Conservation (phyloP, 2,113 vertebrate species). For the Trogon melanurus region DNA sequence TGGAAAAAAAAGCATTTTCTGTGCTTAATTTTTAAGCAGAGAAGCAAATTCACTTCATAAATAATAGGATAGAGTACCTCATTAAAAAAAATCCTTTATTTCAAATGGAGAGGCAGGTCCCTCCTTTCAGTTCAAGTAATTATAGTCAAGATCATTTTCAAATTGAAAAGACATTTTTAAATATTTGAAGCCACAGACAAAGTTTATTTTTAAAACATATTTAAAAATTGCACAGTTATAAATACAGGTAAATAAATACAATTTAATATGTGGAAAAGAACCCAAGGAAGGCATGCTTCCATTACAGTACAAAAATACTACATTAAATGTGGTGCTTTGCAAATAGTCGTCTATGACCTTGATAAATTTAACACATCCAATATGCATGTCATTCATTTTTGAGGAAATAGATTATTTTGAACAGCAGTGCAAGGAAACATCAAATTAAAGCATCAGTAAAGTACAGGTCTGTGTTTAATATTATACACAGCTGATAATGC, state of each 20-base stretch:
- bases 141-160: conserved; percentile 5
- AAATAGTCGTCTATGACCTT: conserved; percentile 62
- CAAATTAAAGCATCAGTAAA: conserved; percentile 70
- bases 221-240: conserved; percentile 80
- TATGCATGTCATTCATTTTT: conserved; percentile 58
- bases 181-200: conserved; percentile 77
- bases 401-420: conserved; percentile 66
- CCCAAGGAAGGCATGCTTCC: conserved; percentile 80
- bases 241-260: conserved; percentile 79
- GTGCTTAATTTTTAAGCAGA: background rate
- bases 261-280: conserved; percentile 79
- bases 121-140: conserved; percentile 2
- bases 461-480: conserved; percentile 57
- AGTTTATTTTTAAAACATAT: conserved; percentile 82
- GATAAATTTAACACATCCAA: conserved; percentile 68
- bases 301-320: conserved; percentile 81
- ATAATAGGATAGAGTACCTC: background rate
- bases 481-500: conserved; percentile 62
- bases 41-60: background rate
- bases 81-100: background rate
- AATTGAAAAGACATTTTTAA: conserved; percentile 54
- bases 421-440: conserved; percentile 70
- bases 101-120: background rate
- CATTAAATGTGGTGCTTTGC: conserved; percentile 72
- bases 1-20: background rate